These are phyloP conservation scores for Plebejus melissa DNA, from an alignment of 2,888 invertebrate species.

Conservation along the genomic window DNA sequence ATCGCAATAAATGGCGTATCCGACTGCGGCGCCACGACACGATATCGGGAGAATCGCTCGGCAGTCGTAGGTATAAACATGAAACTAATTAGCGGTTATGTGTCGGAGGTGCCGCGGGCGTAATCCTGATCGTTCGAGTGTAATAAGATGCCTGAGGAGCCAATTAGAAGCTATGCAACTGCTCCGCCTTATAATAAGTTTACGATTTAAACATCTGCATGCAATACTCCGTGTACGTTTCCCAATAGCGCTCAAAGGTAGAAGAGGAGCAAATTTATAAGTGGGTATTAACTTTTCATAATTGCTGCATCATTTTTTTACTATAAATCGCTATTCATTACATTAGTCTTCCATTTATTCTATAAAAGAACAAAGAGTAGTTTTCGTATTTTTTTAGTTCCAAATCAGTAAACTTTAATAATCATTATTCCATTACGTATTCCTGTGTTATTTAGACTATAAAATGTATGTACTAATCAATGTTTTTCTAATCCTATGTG, in stretches of 20 bases:
- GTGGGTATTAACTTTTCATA: no score
- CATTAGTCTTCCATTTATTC: no score
- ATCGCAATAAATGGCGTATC: slow-evolving; percentile 49
- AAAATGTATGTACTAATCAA: not conserved
- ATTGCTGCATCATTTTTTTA: no score
- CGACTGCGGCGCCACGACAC: not conserved
- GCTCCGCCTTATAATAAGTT: not conserved
- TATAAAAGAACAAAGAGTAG: no score
- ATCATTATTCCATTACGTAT: no score
- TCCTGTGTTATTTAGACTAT: no score
- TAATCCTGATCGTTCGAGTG: slow-evolving; percentile 24
- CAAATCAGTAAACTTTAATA: no score
- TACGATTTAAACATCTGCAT: not conserved
- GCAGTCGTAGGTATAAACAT: slow-evolving; percentile 50
- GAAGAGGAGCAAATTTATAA: not conserved
- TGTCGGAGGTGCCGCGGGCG: slow-evolving; percentile 13
- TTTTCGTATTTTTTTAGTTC: no score
- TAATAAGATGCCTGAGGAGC: slow-evolving; percentile 23
- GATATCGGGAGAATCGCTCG: slow-evolving; percentile 35
- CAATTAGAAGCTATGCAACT: slow-evolving; percentile 27
- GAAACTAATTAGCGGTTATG: slow-evolving; percentile 49
- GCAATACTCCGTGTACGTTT: not conserved
- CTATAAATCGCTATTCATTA: no score
- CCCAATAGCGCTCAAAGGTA: not conserved
- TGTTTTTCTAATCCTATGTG: not conserved